These are phyloP conservation scores for Spodoptera exigua DNA, from an alignment of 2,888 invertebrate species.

Conservation along the genomic window DNA sequence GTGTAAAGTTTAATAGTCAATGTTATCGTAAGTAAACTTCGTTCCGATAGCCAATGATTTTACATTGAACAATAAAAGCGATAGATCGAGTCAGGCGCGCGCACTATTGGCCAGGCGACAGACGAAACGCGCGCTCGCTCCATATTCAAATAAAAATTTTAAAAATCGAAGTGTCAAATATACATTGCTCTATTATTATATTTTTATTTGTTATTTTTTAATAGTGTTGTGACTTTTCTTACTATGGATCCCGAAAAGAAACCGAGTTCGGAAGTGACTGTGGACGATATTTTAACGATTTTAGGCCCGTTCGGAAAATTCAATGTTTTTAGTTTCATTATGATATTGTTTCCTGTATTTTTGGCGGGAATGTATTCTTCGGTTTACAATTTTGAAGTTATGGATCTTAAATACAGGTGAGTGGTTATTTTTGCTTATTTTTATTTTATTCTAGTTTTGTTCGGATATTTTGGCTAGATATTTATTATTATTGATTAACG, in stretches of 20 bases:
- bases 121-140: conserved; percentile 67
- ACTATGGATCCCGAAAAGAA: conserved; percentile 84
- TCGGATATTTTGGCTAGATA: conserved; percentile 4
- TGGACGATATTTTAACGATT: conserved; percentile 81
- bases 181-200: conserved; percentile 21
- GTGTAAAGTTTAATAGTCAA: conserved; percentile 25
- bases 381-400: conserved; percentile 84
- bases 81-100: conserved; percentile 65
- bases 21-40: conserved; percentile 55
- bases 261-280: conserved; percentile 75
- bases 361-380: conserved; percentile 84
- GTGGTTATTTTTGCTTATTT: conserved; percentile 17
- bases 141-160: conserved; percentile 53
- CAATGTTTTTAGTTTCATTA: conserved; percentile 76
- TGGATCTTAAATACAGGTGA: conserved; percentile 84
- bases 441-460: conserved; percentile 7
- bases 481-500: not conserved
- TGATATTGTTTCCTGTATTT: conserved; percentile 82
- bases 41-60: conserved; percentile 64
- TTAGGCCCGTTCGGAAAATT: conserved; percentile 82
- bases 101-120: conserved; percentile 73
- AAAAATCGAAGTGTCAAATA: conserved; percentile 42
- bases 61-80: conserved; percentile 79
- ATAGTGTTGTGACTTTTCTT: conserved; percentile 39
- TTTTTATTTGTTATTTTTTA: conserved; percentile 26